Evolutionary conservation across 2,888 invertebrate species (phyloP).

Genomic region (Eledona agricola): DNA sequence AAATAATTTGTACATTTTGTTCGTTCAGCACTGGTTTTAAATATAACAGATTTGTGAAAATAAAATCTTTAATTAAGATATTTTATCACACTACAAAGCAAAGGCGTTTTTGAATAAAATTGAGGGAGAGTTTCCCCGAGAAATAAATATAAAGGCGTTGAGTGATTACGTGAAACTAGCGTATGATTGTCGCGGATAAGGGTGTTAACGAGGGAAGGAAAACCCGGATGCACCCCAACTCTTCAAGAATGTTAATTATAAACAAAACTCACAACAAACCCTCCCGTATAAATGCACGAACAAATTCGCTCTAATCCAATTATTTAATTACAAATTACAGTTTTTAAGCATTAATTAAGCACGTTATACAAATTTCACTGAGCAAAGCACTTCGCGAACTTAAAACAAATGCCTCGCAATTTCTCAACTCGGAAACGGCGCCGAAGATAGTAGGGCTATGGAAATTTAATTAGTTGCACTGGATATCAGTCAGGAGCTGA

Average conservation of each 20-base stretch:
- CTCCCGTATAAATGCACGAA: conserved; percentile 42
- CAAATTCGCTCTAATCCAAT: conserved; percentile 49
- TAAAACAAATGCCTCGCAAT: conserved; percentile 53
- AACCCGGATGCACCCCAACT: too few relatives aligned
- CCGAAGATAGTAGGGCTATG: conserved; percentile 47
- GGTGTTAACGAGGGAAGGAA: too few relatives aligned
- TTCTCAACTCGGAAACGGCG: conserved; percentile 49
- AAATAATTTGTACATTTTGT: too few relatives aligned
- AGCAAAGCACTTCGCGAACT: conserved; percentile 45
- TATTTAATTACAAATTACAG: conserved; percentile 53
- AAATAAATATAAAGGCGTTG: too few relatives aligned
- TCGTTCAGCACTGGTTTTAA: too few relatives aligned
- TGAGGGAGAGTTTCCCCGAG: too few relatives aligned
- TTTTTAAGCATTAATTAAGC: conserved; percentile 54
- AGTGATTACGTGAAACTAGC: too few relatives aligned
- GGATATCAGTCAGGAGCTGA: conserved; percentile 55
- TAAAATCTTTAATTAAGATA: too few relatives aligned
- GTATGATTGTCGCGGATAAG: too few relatives aligned
- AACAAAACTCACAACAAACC: conserved; percentile 42
- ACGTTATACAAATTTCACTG: conserved; percentile 50
- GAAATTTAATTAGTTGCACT: conserved; percentile 55
- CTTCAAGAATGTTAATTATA: conserved; percentile 45
- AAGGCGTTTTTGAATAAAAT: too few relatives aligned
- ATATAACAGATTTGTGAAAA: too few relatives aligned
- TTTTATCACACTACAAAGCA: too few relatives aligned